phyloP scores from a whole-genome alignment of 2,797 vertebrate genomes.

The Hemitrygon akajei region DNA sequence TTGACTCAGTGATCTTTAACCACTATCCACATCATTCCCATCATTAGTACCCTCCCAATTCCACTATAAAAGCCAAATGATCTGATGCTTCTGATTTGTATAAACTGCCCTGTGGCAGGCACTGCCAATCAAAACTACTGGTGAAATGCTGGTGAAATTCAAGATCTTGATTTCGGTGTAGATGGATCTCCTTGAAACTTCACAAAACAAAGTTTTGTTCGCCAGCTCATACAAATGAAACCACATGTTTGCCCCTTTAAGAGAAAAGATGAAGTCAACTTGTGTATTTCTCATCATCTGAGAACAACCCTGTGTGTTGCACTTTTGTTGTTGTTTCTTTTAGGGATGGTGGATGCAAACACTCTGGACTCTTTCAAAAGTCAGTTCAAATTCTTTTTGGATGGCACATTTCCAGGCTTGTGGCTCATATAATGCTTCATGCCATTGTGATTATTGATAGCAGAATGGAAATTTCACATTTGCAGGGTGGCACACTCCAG shows the following conservation, averaged over 20 bases:
- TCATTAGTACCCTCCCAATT: not conserved
- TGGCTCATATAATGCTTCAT: not conserved
- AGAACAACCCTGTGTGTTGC: not conserved
- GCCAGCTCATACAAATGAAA: not conserved
- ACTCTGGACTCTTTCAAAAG: not conserved
- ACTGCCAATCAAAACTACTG: not conserved
- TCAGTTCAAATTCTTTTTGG: not conserved
- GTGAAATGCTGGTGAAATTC: not conserved
- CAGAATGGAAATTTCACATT: not conserved
- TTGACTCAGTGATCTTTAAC: not conserved
- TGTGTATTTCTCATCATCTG: not conserved
- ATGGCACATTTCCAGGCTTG: not conserved
- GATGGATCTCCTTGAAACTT: not conserved
- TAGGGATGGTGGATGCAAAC: not conserved
- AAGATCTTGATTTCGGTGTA: not conserved
- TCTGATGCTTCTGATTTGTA: not conserved
- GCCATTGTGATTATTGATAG: not conserved
- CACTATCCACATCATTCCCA: not conserved
- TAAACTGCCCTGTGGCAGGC: not conserved
- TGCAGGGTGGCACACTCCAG: not conserved
- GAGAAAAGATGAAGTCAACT: not conserved
- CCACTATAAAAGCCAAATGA: not conserved
- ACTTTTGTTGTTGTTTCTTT: not conserved
- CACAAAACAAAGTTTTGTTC: not conserved
- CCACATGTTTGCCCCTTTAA: not conserved